Evolutionary conservation across 2,113 vertebrate genomes (phyloP), one percentile per base, ranked within the genome.

Genomic region (Hydrochoerus hydrochaeris): DNA sequence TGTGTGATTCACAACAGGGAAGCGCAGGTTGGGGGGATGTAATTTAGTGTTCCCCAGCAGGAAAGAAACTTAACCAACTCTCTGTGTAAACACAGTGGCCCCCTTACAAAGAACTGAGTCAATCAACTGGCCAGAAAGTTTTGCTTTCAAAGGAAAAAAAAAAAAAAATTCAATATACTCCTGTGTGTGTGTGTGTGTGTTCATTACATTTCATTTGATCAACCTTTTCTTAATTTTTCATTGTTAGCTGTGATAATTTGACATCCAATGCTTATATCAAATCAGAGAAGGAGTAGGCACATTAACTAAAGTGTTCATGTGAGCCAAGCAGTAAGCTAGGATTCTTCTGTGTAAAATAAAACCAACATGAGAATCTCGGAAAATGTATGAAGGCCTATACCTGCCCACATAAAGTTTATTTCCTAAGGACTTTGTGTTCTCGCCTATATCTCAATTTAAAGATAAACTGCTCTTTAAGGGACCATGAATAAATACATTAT

Each of bases 41-140:
- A 97, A 97, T 96, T 97, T 96, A 95, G 89, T 89, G 81, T 90
- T 96, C 35, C 96, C 54, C 97, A 97, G 96, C 95, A 96, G 97
- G 98, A 95, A 90, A 85, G 91, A 95, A 97, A 94, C 63, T 62
- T 88, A 97, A 94, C 94, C 83, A 94, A 85, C 44, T 57, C 90
- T 95, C 58, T 82, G 24, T 69, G 75, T 96, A 95, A 95, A 97
- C 84, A 97, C 20, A 87, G 46, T 54, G 32, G 85, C 46, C 58
- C 52, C 44, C 52, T 63, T 90, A 97, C 95, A 97, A 97, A 97
- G 90, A 91, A 65, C 67, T 85, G 88, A 94, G 95, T 96, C 91
- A 91, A 97, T 95, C 91, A 95, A 88, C 10, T 38, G 71, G 67
- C 88, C 88, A 88, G 73, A 95, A 95, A 96, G 30, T 60, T 67